phyloP scores from a whole-genome alignment of 2,113 vertebrate genomes.

The Willisornis vidua region DNA sequence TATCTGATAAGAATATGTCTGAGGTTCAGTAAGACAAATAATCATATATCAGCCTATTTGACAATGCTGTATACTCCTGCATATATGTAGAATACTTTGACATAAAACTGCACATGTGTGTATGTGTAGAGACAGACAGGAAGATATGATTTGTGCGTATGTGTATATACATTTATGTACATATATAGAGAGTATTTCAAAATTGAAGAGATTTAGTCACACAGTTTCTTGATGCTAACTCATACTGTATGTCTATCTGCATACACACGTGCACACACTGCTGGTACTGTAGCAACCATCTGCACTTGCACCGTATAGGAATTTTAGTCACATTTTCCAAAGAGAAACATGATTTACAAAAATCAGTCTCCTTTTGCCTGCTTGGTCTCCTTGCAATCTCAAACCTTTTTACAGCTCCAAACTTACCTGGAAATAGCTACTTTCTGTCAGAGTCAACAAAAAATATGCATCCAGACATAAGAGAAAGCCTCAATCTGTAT shows the following conservation, averaged over 20 bases:
- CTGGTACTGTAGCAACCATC: conserved; percentile 17
- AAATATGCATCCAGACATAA: not conserved
- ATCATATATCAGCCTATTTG: not conserved
- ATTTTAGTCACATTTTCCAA: conserved; percentile 3
- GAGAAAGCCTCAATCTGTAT: not conserved
- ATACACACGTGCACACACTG: not conserved
- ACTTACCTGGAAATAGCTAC: not conserved
- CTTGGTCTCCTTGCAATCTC: not conserved
- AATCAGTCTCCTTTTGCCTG: not conserved
- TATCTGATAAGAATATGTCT: not conserved
- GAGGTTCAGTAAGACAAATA: not conserved
- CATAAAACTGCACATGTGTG: not conserved
- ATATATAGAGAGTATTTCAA: not conserved
- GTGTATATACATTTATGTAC: not conserved
- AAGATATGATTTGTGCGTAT: not conserved
- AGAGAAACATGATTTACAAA: not conserved
- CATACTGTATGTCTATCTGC: not conserved
- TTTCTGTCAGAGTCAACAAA: not conserved
- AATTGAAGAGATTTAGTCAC: not conserved
- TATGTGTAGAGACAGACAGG: not conserved
- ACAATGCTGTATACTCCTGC: not conserved
- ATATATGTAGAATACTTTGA: not conserved
- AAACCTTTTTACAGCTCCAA: not conserved
- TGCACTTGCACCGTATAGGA: not conserved
- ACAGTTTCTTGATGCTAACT: not conserved